Conservation (phyloP, 2,797 vertebrate genomes). For the Spheniscus humboldti region DNA sequence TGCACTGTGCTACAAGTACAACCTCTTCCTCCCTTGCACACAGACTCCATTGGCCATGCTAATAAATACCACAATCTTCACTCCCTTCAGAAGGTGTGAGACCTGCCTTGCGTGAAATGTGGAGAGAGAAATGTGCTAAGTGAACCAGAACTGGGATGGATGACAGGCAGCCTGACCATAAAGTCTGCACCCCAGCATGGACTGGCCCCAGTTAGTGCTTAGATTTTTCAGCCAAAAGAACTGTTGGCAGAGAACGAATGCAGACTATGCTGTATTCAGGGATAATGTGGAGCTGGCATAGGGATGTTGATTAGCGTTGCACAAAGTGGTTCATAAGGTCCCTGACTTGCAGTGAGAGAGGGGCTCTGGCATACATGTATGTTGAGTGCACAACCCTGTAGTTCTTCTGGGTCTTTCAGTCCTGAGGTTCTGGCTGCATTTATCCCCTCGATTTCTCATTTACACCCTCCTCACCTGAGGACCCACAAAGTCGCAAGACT, state of each 20-base stretch:
- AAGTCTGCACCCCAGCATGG: background rate
- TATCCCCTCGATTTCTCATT: background rate
- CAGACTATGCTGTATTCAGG: background rate
- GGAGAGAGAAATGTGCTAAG: background rate
- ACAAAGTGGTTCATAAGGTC: background rate
- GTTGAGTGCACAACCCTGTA: background rate
- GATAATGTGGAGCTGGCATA: background rate
- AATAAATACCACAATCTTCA: background rate
- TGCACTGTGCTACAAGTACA: background rate
- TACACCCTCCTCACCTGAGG: background rate
- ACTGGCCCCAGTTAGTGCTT: background rate
- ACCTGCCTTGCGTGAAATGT: rapidly evolving
- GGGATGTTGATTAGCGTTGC: background rate
- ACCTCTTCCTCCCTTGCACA: background rate
- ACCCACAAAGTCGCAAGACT: background rate
- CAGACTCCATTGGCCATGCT: background rate
- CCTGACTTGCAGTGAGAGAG: background rate
- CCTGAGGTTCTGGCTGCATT: background rate
- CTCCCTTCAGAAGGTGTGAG: background rate
- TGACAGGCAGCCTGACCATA: background rate
- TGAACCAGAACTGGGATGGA: background rate
- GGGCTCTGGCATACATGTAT: background rate
- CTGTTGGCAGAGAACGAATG: background rate
- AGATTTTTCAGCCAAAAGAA: background rate
- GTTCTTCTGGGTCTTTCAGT: background rate